phyloP scores from a whole-genome alignment of 2,888 invertebrate species.

The Dasysyrphus tricinctus region DNA sequence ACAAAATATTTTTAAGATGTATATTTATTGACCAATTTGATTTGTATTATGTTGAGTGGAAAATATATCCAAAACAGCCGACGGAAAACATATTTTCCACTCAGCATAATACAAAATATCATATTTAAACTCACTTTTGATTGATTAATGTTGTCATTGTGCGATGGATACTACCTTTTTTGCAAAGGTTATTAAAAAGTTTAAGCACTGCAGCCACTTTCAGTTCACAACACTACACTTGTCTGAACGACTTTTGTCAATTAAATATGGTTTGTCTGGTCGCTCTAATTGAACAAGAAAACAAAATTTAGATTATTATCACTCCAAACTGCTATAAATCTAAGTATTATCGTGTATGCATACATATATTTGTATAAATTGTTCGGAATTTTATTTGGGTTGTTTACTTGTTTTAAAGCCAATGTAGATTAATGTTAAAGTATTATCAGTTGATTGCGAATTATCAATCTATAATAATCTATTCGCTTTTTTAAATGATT shows the following conservation, averaged over 20 bases:
- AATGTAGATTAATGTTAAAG: neutral
- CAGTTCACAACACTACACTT: neutral
- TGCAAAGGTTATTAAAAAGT: conserved; percentile 22
- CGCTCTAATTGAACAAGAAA: neutral
- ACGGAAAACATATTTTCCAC: too few relatives aligned
- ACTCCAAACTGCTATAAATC: neutral
- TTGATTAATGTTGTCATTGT: conserved; percentile 45
- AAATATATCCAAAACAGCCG: too few relatives aligned
- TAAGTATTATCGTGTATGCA: too few relatives aligned
- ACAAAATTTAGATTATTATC: neutral
- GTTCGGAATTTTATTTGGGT: neutral
- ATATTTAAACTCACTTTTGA: conserved; percentile 50
- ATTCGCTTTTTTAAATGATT: neutral
- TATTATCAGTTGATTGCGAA: conserved; percentile 27
- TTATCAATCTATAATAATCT: neutral
- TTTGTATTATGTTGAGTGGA: too few relatives aligned
- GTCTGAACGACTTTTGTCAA: conserved; percentile 15
- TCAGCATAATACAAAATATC: too few relatives aligned
- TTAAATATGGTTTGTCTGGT: neutral
- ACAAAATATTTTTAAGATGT: too few relatives aligned
- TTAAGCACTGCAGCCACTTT: conserved; percentile 17
- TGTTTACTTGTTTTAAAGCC: neutral
- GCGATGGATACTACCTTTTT: neutral
- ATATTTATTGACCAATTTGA: too few relatives aligned
- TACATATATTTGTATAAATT: too few relatives aligned